Base-by-base conservation (phyloP, 2,888 invertebrate species). In the Xylophagus ater region DNA sequence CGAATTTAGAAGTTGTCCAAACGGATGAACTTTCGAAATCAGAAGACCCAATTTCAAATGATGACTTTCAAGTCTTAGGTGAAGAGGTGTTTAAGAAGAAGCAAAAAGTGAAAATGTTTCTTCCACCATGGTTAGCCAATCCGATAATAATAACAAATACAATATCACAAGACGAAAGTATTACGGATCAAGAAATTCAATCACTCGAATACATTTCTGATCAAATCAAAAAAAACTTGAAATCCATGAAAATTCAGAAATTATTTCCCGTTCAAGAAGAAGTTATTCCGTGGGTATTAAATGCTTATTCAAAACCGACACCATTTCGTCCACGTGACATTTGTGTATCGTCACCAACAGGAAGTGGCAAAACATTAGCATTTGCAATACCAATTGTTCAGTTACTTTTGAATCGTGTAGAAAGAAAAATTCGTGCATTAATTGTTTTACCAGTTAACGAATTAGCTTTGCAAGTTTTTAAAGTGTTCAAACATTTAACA, bases 341-440 rank as follows among this genome's bases (percentile, higher is more conserved):
- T 36, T 97, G 97, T 66, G 88, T 98, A 19, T 93, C 92, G 28
- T 93, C 96, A 13, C 94, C 97, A 1, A 97, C 97, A 2, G 96
- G 94, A 13, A 94, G 93, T 69, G 97, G 97, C 14, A 97, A 97
- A 70, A 97, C 97, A 2, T 65, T 97, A 41, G 82, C 93, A 3
- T 97, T 88, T 73, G 89, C 87, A 33, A 65, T 97, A 45, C 97
- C 97, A 6, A 78, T 96, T 32, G 68, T 96, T 24, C 86, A 92
- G 68, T 72, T 61, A 37, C 56, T 87, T 44, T 71, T 72, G 53
- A 60, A 66, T 36, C 68, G 78, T 42, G 66, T 79, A 19, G 74
- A 78, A 4, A 72, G 73, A 36, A 73, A 75, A 56, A 70, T 89
- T 18, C 71, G 87, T 49, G 93, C 92, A 13, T 63, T 98, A 42